Base-by-base conservation (phyloP, 2,113 vertebrate species). In the Cyprinodon variegatus region DNA sequence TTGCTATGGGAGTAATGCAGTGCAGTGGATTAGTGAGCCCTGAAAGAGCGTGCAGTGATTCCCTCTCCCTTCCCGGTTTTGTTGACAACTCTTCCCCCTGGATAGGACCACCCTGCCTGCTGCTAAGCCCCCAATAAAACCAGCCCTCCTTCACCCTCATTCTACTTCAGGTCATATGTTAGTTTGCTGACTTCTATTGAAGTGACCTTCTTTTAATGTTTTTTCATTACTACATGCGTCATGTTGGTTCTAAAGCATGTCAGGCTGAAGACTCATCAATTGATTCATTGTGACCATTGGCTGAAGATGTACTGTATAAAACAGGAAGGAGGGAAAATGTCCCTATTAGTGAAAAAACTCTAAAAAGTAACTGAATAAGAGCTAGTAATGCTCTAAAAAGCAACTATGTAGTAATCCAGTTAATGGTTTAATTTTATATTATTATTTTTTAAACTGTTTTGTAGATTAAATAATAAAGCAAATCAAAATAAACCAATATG, bases 81-180 rank as follows among this genome's bases (percentile, higher is more conserved):
- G 83, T 79, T 88, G 86, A 90, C 76, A 83, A 88, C 82, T 86
- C 83, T 88, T 75, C 80, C 79, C 77, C 78, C 74, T 67, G 39
- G 20, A 62, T 61, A 63, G 75, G 91, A 93, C 92, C 91, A 93
- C 92, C 92, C 91, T 77, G 75, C 77, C 74, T 38, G 89, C 74
- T 62, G 73, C 61, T 77, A 59, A 41, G 70, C 65, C 76, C 72
- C 53, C 68, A 45, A 80, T 79, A 83, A 82, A 84, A 86, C 68
- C 43, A 45, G 12, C 22, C 40, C 15, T 4, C 65, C 61, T 74
- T 77, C 53, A 22, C 40, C 61, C 45, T 72, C 20, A 0, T 82
- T 66, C 53, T 76, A 81, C 43, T 20, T 66, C 12, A 8, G 10
- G 68, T 81, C 62, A 29, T 14, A 73, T 59, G 3, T 70, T 29